Percentiles rank a stretch among this genome's conserved stretches.
Conservation (phyloP, 2,113 vertebrate species). For the Brachirus orientalis region DNA sequence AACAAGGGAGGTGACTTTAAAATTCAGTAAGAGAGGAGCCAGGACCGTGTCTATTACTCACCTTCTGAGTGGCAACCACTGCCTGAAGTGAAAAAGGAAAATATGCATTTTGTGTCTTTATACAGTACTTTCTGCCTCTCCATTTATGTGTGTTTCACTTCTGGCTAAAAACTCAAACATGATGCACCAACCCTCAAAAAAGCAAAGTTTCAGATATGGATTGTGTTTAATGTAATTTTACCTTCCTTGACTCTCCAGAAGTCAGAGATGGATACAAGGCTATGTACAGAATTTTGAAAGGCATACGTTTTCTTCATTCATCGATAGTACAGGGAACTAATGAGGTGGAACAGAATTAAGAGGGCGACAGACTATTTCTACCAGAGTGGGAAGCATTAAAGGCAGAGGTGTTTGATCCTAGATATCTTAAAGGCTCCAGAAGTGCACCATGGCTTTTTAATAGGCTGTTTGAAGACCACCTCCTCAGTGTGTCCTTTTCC, state of each 20-base stretch:
- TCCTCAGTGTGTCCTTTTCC: slow-evolving; percentile 46
- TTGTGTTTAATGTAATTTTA: not conserved
- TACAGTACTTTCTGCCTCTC: slow-evolving; percentile 1
- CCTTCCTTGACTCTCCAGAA: not conserved
- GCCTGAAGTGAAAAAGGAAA: slow-evolving; percentile 20
- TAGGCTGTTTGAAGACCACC: slow-evolving; percentile 73
- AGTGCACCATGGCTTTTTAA: slow-evolving; percentile 61
- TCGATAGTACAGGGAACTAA: slow-evolving; percentile 63
- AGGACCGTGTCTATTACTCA: not conserved
- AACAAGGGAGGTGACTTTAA: not conserved
- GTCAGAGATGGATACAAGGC: not conserved
- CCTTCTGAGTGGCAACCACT: slow-evolving; percentile 22
- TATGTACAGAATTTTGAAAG: slow-evolving; percentile 45
- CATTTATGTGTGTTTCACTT: not conserved
- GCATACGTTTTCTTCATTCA: slow-evolving; percentile 32
- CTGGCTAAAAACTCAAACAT: not conserved
- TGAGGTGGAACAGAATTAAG: slow-evolving; percentile 52
- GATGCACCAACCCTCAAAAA: not conserved
- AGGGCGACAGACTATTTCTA: slow-evolving; percentile 35
- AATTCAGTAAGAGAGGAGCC: not conserved
- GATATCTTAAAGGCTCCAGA: slow-evolving; percentile 77
- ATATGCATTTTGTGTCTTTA: slow-evolving; percentile 19
- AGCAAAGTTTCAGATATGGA: not conserved
- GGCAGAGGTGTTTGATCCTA: slow-evolving; percentile 65
- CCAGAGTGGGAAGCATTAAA: slow-evolving; percentile 51